phyloP scores from a whole-genome alignment of 1,140 invertebrate species.

The Campoletis sonorensis region DNA sequence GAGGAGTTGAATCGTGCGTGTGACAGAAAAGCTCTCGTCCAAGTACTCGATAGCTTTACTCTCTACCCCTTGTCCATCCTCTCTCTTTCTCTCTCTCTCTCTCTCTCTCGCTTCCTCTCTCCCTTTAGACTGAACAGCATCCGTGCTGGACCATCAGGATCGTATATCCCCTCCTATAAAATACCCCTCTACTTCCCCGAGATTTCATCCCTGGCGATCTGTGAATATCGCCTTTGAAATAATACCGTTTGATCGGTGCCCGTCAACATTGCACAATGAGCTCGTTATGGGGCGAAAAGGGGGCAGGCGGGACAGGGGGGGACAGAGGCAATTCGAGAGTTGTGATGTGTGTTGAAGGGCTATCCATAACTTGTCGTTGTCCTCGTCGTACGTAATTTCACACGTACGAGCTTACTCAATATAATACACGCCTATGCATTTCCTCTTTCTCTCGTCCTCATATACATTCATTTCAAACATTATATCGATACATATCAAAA shows the following conservation, averaged over 20 bases:
- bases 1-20: slow-evolving; percentile 67
- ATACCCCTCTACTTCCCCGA: not conserved
- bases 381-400: not conserved
- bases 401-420: too few species aligned
- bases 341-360: slow-evolving; percentile 67
- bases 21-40: slow-evolving; percentile 74
- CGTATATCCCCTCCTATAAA: not conserved
- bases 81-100: slow-evolving; percentile 5
- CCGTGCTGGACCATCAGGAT: slow-evolving; percentile 56
- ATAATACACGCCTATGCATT: too few species aligned
- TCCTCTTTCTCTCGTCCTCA: too few species aligned
- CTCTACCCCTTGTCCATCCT: slow-evolving; percentile 33
- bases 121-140: slow-evolving; percentile 31
- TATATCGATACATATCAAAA: too few species aligned
- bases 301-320: not conserved
- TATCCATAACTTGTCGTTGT: slow-evolving; percentile 74
- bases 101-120: slow-evolving; percentile 11
- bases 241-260: slow-evolving; percentile 70
- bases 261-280: slow-evolving; percentile 71
- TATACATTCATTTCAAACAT: too few species aligned
- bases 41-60: slow-evolving; percentile 55
- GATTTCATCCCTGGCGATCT: slow-evolving; percentile 7
- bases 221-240: slow-evolving; percentile 71
- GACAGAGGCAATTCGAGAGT: slow-evolving; percentile 57
- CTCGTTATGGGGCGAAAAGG: slow-evolving; percentile 60